These are phyloP conservation scores for Glaucidium brasilianum DNA, from an alignment of 2,113 vertebrate species.

Conservation along the genomic window DNA sequence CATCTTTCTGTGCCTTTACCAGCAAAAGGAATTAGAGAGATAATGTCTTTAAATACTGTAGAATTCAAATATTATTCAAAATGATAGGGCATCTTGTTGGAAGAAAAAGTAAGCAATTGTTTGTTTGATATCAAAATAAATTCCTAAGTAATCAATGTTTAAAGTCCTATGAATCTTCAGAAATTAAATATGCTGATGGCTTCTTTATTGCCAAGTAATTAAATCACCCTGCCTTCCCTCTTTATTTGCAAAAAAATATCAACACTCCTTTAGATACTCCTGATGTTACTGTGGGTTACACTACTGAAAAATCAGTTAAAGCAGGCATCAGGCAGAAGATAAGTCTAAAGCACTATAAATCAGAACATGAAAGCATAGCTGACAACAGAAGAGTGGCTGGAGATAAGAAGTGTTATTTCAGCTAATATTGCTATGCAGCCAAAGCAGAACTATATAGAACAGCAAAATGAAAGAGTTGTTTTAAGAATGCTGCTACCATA, in stretches of 20 bases:
- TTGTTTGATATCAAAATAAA: neutral
- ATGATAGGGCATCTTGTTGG: neutral
- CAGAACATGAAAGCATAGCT: neutral
- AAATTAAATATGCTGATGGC: neutral
- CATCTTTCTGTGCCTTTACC: neutral
- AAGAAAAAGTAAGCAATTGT: neutral
- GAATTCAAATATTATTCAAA: neutral
- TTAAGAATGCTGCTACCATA: neutral
- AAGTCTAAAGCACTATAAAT: neutral
- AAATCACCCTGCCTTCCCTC: neutral
- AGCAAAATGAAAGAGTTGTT: neutral
- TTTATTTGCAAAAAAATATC: neutral
- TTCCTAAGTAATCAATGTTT: neutral
- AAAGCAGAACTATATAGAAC: neutral
- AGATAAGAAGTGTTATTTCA: neutral
- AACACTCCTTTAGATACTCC: neutral
- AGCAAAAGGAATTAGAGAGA: neutral
- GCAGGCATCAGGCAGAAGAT: neutral
- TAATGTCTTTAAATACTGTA: neutral
- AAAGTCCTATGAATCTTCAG: neutral
- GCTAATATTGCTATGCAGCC: neutral
- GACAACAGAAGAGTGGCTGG: neutral
- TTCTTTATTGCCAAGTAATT: neutral
- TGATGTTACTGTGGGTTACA: neutral
- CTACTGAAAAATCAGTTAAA: neutral